Conservation (phyloP, 2,113 vertebrate species). For the Cryptotis parvus region DNA sequence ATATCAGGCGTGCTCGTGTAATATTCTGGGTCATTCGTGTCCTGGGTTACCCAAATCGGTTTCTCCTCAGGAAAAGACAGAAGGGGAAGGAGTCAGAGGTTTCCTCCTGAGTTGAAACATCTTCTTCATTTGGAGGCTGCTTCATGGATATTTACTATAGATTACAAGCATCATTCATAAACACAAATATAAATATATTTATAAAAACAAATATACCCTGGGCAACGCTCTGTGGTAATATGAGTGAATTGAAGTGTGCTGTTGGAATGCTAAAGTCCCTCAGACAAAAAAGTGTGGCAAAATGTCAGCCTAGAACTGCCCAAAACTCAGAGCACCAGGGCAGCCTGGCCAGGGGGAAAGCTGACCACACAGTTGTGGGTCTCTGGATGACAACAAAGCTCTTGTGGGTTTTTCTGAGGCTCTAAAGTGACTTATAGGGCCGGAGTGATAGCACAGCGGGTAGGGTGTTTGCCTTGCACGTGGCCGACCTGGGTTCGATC, state of each 20-base stretch:
- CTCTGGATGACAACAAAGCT: background rate
- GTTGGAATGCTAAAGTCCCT: too few species aligned
- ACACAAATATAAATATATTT: too few species aligned
- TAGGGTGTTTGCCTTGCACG: too few species aligned
- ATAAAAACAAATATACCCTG: background rate
- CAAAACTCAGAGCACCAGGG: background rate
- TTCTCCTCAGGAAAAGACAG: background rate
- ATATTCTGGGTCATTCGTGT: background rate
- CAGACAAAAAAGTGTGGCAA: background rate
- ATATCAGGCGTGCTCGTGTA: background rate
- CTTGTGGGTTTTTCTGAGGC: background rate
- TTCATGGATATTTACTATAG: background rate
- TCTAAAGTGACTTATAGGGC: background rate
- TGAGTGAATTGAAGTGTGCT: too few species aligned
- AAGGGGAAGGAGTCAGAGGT: background rate
- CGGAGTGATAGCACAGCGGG: too few species aligned
- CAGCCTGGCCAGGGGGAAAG: background rate
- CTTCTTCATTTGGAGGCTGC: background rate
- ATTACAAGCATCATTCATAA: background rate
- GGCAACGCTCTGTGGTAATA: background rate
- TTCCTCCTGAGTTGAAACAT: background rate
- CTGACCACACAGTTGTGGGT: background rate
- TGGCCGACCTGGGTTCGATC: too few species aligned
- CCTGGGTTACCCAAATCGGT: background rate
- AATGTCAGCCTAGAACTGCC: background rate